Evolutionary conservation across 2,113 vertebrate species (phyloP), one percentile per base, ranked within the genome.

Genomic region (Rhea americana): DNA sequence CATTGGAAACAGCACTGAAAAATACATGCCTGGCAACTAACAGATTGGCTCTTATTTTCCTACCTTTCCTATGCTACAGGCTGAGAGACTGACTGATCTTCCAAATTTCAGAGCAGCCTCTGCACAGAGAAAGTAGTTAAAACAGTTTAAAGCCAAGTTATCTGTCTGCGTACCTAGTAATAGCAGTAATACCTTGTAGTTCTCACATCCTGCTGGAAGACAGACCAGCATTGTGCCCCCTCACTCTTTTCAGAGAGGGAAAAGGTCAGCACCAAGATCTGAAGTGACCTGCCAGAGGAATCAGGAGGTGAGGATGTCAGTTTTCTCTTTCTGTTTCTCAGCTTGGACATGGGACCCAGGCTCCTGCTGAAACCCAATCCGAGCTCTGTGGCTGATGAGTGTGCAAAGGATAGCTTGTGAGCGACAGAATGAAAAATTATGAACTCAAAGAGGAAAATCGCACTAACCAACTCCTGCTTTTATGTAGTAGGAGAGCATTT

Each of bases 301-400:
- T 35, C 71, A 65, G 43, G 17, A 21, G 1, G 2, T 61, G 51
- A 83, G 17, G 10, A 83, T 1, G 3, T 43, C 28, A 58, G 45
- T 26, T 62, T 37, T 74, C n/a, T 2, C 8, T 28, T 70, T 50
- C 47, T 43, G 9, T 41, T 80, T 55, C 66, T 70, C 43, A 22
- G 35, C 20, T 37, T 59, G 15, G 21, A 18, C 37, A 19, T 2
- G 5, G 26, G 26, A 19, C 37, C 43, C 58, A 70, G 20, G 70
- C 21, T 87, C 51, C 77, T 47, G 37, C 26, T 72, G 61, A 65
- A 37, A 9, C 11, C 25, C 43, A 20, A 25, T 1, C 45, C 0
- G 0, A 78, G 4, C n/a, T 78, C 13, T 0, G 0, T 6, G 35
- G 19, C 12, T 59, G 19, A 30, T 25, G 17, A 22, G 32, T 53